A percentile compares a stretch with the other conserved stretches of the same genome.
These are phyloP conservation scores for Darevskia nairensis DNA, from an alignment of 2,797 vertebrate species.

Conservation along the genomic window DNA sequence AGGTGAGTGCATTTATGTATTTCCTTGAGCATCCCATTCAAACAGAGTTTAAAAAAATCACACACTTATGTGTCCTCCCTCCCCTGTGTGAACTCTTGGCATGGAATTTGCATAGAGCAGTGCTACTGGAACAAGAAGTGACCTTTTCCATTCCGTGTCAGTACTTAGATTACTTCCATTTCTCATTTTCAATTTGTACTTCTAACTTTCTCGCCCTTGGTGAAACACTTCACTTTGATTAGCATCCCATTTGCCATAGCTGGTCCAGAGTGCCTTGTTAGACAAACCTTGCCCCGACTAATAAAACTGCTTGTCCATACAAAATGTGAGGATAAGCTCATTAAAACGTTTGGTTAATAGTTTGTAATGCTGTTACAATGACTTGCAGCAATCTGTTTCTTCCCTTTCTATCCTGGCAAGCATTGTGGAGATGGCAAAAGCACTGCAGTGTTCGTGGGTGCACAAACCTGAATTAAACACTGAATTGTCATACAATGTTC, in stretches of 20 bases:
- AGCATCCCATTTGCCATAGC: background rate
- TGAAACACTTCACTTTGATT: constrained; percentile 4
- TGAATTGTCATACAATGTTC: background rate
- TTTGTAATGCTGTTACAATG: constrained; percentile 10
- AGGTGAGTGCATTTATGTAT: too few relatives aligned
- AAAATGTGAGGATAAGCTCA: constrained; percentile 8
- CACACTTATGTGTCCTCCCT: background rate
- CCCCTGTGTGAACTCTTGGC: background rate
- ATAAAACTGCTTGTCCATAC: constrained; percentile 20
- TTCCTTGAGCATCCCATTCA: background rate
- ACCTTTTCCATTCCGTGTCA: background rate
- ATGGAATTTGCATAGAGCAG: background rate
- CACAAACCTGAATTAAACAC: background rate
- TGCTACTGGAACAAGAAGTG: background rate
- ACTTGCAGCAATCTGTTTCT: background rate
- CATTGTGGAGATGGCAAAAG: background rate
- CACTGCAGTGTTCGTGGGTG: background rate
- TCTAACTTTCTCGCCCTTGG: background rate
- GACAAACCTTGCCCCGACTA: background rate
- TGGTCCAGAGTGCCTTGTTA: background rate
- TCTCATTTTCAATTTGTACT: constrained; percentile 4
- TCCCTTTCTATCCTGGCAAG: background rate
- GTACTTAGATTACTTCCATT: constrained; percentile 9
- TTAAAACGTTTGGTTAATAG: constrained; percentile 30
- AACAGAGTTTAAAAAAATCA: background rate